Evolutionary conservation across 92 coral and sea anemone species (phyloP).

Genomic region (Porites rus): DNA sequence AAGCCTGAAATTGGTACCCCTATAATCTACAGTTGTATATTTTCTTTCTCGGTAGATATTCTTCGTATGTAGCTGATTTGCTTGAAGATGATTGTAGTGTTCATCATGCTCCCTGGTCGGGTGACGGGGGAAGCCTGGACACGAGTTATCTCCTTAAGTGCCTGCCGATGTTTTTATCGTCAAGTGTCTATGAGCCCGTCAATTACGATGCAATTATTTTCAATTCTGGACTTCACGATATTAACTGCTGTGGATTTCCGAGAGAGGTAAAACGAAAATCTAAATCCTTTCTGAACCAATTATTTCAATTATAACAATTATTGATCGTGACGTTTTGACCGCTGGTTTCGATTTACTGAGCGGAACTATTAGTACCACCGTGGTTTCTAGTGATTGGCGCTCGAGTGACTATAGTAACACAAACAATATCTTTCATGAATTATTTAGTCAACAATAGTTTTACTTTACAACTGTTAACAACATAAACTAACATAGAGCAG

Average conservation of each 20-base stretch:
- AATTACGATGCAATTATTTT: conserved; percentile 85
- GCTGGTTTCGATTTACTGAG: no score
- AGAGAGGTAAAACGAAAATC: conserved; percentile 26
- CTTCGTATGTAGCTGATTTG: conserved; percentile 47
- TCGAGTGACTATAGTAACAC: no score
- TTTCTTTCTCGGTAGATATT: conserved; percentile 56
- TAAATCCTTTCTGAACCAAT: background rate
- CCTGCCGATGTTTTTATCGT: conserved; percentile 71
- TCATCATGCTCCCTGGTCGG: conserved; percentile 85
- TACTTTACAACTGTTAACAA: no score
- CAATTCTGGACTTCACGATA: conserved; percentile 91
- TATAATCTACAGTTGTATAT: background rate
- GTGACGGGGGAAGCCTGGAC: conserved; percentile 93
- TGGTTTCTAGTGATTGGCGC: no score
- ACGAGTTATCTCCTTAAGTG: conserved; percentile 83
- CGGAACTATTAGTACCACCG: no score
- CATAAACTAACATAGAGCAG: no score
- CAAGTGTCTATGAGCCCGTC: conserved; percentile 66
- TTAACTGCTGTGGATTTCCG: conserved; percentile 52
- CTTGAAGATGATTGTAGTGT: conserved; percentile 76
- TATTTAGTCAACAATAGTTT: no score
- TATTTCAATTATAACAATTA: no score
- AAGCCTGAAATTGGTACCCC: background rate
- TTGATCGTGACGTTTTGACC: no score
- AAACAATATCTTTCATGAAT: no score